Evolutionary conservation across 2,888 invertebrate genomes (phyloP).

Genomic region (Tetramorium bicarinatum): DNA sequence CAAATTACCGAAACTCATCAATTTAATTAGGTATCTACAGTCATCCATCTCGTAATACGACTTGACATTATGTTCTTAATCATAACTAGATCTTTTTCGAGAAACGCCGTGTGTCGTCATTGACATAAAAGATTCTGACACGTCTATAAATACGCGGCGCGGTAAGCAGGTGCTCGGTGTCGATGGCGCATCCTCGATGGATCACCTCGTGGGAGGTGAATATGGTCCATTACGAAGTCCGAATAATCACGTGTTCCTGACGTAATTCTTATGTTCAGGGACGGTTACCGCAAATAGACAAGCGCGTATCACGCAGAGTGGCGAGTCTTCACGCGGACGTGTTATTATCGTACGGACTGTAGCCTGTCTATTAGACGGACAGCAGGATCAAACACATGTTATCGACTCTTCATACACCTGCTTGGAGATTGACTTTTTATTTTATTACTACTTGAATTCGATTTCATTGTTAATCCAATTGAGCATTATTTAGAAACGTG

Average conservation of each 20-base stretch:
- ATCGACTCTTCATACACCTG: background rate
- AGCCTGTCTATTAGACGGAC: background rate
- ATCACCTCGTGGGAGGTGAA: slow-evolving; percentile 66
- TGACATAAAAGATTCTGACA: background rate
- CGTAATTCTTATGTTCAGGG: slow-evolving; percentile 69
- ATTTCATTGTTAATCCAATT: background rate
- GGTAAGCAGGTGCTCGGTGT: slow-evolving; percentile 49
- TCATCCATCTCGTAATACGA: background rate
- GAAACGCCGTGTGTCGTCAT: background rate
- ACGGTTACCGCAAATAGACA: slow-evolving; percentile 71
- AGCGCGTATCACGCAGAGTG: slow-evolving; percentile 36
- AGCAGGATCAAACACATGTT: background rate
- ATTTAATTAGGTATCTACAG: slow-evolving; percentile 7
- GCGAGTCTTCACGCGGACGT: slow-evolving; percentile 56
- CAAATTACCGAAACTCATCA: background rate
- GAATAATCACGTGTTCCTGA: slow-evolving; percentile 65
- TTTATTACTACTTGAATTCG: background rate
- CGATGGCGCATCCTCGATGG: slow-evolving; percentile 54
- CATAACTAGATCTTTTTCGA: background rate
- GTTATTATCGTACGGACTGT: slow-evolving; percentile 29
- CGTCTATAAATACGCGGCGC: slow-evolving; percentile 27
- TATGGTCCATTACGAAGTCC: slow-evolving; percentile 69
- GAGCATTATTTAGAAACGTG: background rate
- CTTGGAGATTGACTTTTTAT: background rate
- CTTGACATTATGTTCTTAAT: background rate